Conservation (phyloP, 2,113 vertebrate species). For the Oreotragus oreotragus region DNA sequence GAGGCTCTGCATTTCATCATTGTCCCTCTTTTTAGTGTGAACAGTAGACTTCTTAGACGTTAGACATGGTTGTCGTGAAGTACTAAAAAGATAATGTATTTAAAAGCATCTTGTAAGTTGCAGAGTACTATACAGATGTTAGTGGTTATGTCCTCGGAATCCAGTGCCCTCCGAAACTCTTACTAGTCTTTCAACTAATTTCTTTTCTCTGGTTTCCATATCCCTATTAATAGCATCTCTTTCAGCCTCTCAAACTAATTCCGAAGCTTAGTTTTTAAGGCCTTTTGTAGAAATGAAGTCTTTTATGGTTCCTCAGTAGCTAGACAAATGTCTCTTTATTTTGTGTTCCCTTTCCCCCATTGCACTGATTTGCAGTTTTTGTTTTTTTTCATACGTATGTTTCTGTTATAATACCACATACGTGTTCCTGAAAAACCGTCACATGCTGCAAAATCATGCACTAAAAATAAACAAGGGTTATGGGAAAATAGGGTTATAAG, state of each 20-base stretch:
- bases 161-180: neutral
- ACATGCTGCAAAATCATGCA: conserved; percentile 3
- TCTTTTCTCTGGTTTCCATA: neutral
- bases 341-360: neutral
- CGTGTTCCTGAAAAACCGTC: neutral
- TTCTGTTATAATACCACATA: neutral
- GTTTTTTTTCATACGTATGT: neutral
- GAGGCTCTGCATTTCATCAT: neutral
- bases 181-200: neutral
- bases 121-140: neutral
- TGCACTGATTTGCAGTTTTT: neutral
- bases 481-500: neutral
- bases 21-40: neutral
- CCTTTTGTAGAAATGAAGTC: neutral
- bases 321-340: neutral
- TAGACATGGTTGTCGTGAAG: neutral
- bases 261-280: neutral
- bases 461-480: neutral
- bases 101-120: neutral
- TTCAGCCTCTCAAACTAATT: neutral
- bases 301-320: neutral
- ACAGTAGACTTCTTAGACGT: neutral
- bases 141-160: neutral
- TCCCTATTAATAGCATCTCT: neutral
- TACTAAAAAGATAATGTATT: neutral